A percentile compares a stretch with the other conserved stretches of the same genome.
These are phyloP conservation scores for Pristionchus fissidentatus DNA, from an alignment of 2,888 invertebrate genomes.

Conservation along the genomic window DNA sequence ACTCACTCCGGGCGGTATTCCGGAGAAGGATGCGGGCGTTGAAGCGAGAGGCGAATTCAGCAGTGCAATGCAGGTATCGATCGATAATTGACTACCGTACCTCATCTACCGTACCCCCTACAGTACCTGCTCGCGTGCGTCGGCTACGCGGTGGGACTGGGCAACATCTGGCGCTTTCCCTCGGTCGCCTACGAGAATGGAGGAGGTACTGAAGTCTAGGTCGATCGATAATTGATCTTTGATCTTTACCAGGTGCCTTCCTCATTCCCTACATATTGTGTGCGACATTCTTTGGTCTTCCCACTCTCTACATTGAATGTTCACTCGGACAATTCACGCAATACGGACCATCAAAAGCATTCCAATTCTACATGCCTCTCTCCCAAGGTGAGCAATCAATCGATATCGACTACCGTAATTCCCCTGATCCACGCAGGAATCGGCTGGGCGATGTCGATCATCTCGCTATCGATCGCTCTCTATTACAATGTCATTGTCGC, in stretches of 20 bases:
- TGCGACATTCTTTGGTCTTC: conserved; percentile 45
- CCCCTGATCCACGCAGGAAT: too few relatives aligned
- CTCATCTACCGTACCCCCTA: not conserved
- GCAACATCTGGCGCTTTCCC: conserved; percentile 69
- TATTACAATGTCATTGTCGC: conserved; percentile 70
- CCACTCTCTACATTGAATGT: conserved; percentile 48
- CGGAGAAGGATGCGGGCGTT: conserved; percentile 1
- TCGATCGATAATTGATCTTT: not conserved
- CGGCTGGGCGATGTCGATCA: conserved; percentile 91
- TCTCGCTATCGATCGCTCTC: conserved; percentile 83
- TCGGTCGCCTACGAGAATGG: conserved; percentile 68
- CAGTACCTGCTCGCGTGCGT: conserved; percentile 53
- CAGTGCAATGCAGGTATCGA: not conserved
- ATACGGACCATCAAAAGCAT: conserved; percentile 42
- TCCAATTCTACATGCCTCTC: conserved; percentile 34
- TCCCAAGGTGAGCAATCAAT: conserved; percentile 1
- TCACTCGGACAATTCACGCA: conserved; percentile 46
- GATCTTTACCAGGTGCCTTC: conserved; percentile 50
- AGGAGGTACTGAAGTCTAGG: conserved; percentile 53
- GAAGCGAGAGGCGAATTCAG: conserved; percentile 14
- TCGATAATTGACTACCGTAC: not conserved
- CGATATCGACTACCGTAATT: not conserved
- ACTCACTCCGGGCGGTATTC: not conserved
- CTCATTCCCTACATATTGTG: conserved; percentile 43
- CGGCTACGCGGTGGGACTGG: conserved; percentile 57